Percentiles rank a stretch among this genome's conserved stretches.
phyloP scores from a whole-genome alignment of 2,888 invertebrate species.

The Serripes groenlandicus region DNA sequence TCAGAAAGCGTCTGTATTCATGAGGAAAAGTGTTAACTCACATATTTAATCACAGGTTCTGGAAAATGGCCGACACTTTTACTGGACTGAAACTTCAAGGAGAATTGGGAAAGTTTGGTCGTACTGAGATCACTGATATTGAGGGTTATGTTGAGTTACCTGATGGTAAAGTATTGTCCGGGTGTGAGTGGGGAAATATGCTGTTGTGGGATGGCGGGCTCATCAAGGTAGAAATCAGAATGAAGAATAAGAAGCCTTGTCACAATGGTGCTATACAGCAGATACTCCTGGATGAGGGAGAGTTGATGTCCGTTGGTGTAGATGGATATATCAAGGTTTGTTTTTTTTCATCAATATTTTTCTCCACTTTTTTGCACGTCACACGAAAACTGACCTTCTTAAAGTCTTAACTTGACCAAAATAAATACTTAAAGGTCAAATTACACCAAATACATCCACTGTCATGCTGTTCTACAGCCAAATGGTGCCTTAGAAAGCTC shows the following conservation, averaged over 20 bases:
- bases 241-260: constrained; percentile 89
- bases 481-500: no score
- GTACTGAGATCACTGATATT: constrained; percentile 96
- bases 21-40: no score
- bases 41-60: constrained; percentile 94
- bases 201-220: constrained; percentile 96
- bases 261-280: constrained; percentile 92
- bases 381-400: no score
- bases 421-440: no score
- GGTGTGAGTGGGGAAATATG: constrained; percentile 96
- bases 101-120: constrained; percentile 95
- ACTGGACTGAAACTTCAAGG: constrained; percentile 96
- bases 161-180: constrained; percentile 96
- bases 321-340: constrained; percentile 86
- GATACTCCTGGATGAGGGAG: constrained; percentile 88
- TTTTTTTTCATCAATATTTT: no score
- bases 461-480: no score
- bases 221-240: constrained; percentile 90
- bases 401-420: no score
- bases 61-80: constrained; percentile 97
- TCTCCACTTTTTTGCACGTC: no score
- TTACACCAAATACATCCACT: no score
- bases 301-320: constrained; percentile 88
- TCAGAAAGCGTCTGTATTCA: no score
- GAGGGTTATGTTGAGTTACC: constrained; percentile 94